Evolutionary conservation across 2,113 vertebrate species (phyloP).

Genomic region (Plestiodon gilberti): DNA sequence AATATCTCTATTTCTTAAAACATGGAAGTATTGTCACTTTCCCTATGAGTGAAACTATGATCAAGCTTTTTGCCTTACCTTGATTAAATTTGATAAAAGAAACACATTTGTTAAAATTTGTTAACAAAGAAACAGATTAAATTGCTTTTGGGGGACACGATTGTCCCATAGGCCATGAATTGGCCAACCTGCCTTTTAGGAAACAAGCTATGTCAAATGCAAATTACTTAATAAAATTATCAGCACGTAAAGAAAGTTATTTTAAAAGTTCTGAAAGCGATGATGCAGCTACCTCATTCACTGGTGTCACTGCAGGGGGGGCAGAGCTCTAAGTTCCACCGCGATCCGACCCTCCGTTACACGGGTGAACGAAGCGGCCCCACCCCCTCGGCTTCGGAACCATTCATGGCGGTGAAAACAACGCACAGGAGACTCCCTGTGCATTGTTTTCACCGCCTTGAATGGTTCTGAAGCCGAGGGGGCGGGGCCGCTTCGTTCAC

Average conservation of each 20-base stretch:
- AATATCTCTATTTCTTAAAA: neutral
- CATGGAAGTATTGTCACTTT: neutral
- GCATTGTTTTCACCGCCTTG: too few species aligned
- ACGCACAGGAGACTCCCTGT: too few species aligned
- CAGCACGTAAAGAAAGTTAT: neutral
- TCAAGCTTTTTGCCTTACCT: neutral
- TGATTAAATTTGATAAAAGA: neutral
- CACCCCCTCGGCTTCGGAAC: too few species aligned
- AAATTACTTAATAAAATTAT: neutral
- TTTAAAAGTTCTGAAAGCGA: neutral
- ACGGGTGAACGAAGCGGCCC: too few species aligned
- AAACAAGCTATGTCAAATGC: accelerated
- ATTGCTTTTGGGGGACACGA: neutral
- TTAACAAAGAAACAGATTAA: neutral
- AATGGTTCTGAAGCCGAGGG: too few species aligned
- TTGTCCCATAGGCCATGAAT: neutral
- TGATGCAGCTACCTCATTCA: neutral
- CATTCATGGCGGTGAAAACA: too few species aligned
- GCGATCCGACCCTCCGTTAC: too few species aligned
- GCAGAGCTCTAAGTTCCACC: too few species aligned
- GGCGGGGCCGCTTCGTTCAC: too few species aligned
- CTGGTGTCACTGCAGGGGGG: too few species aligned
- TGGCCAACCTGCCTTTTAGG: neutral
- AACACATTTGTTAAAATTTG: too few species aligned
- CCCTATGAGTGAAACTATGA: neutral